Evolutionary conservation across 2,888 invertebrate species (phyloP), one percentile per base, ranked within the genome.

Genomic region (Gastrophysa polygoni): DNA sequence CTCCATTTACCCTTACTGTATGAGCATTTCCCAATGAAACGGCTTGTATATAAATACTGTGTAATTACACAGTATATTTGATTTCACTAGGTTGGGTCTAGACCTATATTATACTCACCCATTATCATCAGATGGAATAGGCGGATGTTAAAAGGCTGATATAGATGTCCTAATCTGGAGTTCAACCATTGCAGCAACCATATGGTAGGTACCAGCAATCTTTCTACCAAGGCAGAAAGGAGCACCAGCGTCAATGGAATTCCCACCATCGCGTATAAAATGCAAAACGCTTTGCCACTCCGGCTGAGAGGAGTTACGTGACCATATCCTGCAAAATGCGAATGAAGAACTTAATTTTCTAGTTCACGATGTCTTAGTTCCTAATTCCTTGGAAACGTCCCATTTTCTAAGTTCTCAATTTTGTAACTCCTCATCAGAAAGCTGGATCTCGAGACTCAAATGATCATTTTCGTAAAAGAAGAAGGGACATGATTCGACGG

Each of bases 281-380:
- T 92, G 82, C 93, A 93, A 84, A 95, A 95, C 59, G 93, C 82
- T 82, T 95, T 95, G 24, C 96, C 95, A 0, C 89, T 90, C 80
- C 91, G 87, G 50, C 93, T 92, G 14, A 94, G 83, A 0, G 95
- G 95, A 0, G 94, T 92, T 56, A 95, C 92, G 81, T 38, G 38
- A 38, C 38, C 38, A 38, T 38, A 38, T 1, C 38, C 38, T 38
- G 38, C 3, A 32, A 32, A 5, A 32, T 11, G 3, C 4, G 29
- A 10, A 10, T 16, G 14, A 54, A 6, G 16, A 2, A 24, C 2
- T n/a, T n/a, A n/a, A n/a, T n/a, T n/a, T n/a, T n/a, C n/a, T n/a
- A n/a, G n/a, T n/a, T n/a, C n/a, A n/a, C n/a, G n/a, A n/a, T n/a
- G n/a, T n/a, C n/a, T n/a, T n/a, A n/a, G n/a, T n/a, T n/a, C n/a